Evolutionary conservation across 2,888 invertebrate genomes (phyloP), one percentile per base, ranked within the genome.

Genomic region (Stratiomys singularior): DNA sequence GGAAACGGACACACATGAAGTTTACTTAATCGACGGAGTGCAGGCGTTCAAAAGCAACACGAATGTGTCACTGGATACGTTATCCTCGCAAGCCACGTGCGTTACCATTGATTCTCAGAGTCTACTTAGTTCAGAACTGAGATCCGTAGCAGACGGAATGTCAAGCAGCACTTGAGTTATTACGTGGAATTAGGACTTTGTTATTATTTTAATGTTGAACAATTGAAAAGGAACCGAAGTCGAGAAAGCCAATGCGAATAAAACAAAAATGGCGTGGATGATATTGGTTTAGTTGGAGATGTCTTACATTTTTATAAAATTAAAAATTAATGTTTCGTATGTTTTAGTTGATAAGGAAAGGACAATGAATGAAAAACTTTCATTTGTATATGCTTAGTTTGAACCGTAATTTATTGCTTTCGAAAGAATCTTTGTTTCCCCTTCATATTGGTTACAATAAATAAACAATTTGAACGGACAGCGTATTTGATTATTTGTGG

Each of bases 71-170:
- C 78, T 85, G 80, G 87, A 87, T 76, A 86, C 86, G 1, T 83
- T 87, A 76, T 85, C 87, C 0, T 87, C 87, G 9, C 82, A 85
- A 74, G 86, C 83, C n/a, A 87, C 86, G 3, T 85, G 85, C 11
- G 80, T 85, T 18, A 84, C 86, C 0, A 44, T 84, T 5, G 85
- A 77, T 13, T 56, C 77, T 18, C 28, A 18, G 15, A 74, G 74
- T 60, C 9, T 74, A 13, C 3, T 74, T 0, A 74, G 74, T 23
- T 60, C 74, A 37, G 74, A 74, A 37, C 58, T 74, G 15, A 15
- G 69, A 25, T 69, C 69, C 4, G 13, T 69, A 15, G 69, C 69
- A 2, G 69, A 69, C 47, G 69, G 69, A 7, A 69, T 46, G 69
- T 69, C 69, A 30, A 69, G 69, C 47, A 30, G 30, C 13, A 46